These are phyloP conservation scores for Momotus momota DNA, from an alignment of 2,797 vertebrate species.

Conservation along the genomic window DNA sequence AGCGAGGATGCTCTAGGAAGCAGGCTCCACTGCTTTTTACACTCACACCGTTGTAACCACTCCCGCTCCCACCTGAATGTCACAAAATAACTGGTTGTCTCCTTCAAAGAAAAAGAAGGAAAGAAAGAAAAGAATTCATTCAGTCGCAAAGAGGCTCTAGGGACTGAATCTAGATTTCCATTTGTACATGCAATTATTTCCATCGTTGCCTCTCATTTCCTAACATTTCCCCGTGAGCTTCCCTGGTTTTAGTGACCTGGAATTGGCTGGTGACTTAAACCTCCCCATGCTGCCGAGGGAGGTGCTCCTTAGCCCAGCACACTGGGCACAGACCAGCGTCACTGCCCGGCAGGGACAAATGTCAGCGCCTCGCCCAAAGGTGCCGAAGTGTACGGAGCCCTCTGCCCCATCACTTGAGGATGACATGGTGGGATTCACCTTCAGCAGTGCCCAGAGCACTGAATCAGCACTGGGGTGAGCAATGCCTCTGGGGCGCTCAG, in stretches of 20 bases:
- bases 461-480: neutral
- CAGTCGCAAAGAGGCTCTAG: neutral
- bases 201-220: neutral
- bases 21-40: neutral
- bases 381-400: accelerated
- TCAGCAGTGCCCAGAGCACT: neutral
- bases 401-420: neutral
- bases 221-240: neutral
- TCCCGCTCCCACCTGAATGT: neutral
- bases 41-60: neutral
- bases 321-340: accelerated
- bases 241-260: neutral
- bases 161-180: neutral
- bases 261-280: neutral
- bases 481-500: neutral
- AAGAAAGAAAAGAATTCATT: neutral
- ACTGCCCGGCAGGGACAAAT: neutral
- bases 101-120: neutral
- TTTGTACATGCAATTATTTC: neutral
- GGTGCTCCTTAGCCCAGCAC: neutral
- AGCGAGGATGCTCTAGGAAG: neutral
- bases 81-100: neutral
- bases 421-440: accelerated
- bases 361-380: accelerated
- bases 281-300: neutral